Evolutionary conservation across 2,888 invertebrate genomes (phyloP), one percentile per base, ranked within the genome.

Genomic region (Leucania comma): DNA sequence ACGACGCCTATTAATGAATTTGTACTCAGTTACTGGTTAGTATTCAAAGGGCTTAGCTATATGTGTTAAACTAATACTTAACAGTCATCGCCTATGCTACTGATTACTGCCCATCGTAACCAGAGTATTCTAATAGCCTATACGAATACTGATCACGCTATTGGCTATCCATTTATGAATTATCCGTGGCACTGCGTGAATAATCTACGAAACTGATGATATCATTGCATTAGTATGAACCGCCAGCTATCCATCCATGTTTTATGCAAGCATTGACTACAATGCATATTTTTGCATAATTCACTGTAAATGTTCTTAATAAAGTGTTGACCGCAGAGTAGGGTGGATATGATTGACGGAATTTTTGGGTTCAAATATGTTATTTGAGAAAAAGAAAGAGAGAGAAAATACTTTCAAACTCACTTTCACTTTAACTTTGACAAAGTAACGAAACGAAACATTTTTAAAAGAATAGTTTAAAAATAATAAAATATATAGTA

Each of bases 281-380:
- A 75, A 72, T 80, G 80, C 80, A 84, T 84, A 84, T 76, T 80
- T 85, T 85, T 83, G 72, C 84, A 85, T 85, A 85, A 79, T 81
- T 83, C 74, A 57, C 71, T 68, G 67, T 75, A 72, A 80, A 80
- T 78, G 72, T 74, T 76, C 62, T 48, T 66, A 56, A 75, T 77
- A 76, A 81, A 78, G 59, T 64, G 59, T 58, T 69, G 67, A 75
- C 75, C 73, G 72, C 75, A 63, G 22, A 57, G 57, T 60, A 68
- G 72, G 65, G 69, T 71, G 75, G 9, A 35, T 38, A 64, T 65
- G 38, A 68, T 35, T 6, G 22, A 1, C 12, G 10, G 6, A 1
- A 17, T 24, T 24, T 54, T 54, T 46, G 3, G 26, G 17, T 24
- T 0, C n/a, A 32, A 56, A 20, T 46, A 4, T 20, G 20, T 46